Evolutionary conservation across 2,113 vertebrate genomes (phyloP), one percentile per base, ranked within the genome.

Genomic region (Athene cunicularia): DNA sequence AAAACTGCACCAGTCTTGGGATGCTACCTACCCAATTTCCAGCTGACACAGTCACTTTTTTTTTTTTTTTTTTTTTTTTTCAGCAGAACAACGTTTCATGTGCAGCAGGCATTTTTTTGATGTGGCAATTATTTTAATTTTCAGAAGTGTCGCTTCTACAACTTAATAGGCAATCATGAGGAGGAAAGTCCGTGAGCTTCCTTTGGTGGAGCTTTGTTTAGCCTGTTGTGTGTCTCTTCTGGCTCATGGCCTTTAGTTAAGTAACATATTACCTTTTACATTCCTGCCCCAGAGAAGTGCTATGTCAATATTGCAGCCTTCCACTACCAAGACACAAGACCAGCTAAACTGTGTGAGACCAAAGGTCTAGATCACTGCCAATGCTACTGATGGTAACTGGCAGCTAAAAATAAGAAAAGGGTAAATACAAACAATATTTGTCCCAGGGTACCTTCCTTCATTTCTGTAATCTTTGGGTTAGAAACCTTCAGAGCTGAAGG

Each of bases 251-350:
- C 63, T 83, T 88, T 55, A 79, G 93, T 97, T 89, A 95, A 95
- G 80, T 97, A 85, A 94, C 49, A 19, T 71, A 95, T 96, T 92
- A 95, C 35, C 14, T 95, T 91, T 89, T 80, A 87, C 68, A 89
- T 68, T 91, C 83, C 53, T 55, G n/a, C 64, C 5, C 41, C 62
- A 70, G 60, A 82, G 37, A 93, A 95, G 85, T 70, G 80, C 66
- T 85, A 5, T 91, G 91, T 64, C 66, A 89, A 72, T 73, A 91
- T 30, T 35, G 80, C 66, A 89, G 30, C 32, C 52, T 76, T 72
- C 91, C n/a, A 37, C 35, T 79, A 53, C 66, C 76, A 91, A 88
- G 71, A 79, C 23, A 81, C 18, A 59, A 87, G 47, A 96, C 56
- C 60, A 85, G 30, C n/a, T 74, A 39, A 91, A 79, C 30, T 22